phyloP scores from a whole-genome alignment of 2,113 vertebrate genomes.

The Ophthalmolycus amberensis region DNA sequence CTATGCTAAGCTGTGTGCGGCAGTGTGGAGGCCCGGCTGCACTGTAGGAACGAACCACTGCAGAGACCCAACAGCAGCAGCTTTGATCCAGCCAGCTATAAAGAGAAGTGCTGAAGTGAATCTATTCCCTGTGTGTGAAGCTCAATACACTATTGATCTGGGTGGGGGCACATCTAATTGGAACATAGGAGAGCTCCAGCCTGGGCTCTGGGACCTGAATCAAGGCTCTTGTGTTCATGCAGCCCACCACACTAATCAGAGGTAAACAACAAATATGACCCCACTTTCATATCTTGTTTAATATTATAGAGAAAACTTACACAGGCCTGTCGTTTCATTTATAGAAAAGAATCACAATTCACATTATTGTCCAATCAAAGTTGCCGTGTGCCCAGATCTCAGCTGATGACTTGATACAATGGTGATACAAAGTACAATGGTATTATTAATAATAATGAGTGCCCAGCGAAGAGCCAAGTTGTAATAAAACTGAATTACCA shows the following conservation, averaged over 20 bases:
- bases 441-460: not conserved
- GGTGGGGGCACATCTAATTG: slow-evolving; percentile 71
- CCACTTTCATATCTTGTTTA: not conserved
- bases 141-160: slow-evolving; percentile 85
- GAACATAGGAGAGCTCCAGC: slow-evolving; percentile 62
- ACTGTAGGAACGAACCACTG: slow-evolving; percentile 16
- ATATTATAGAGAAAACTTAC: not conserved
- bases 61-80: slow-evolving; percentile 44
- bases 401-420: not conserved
- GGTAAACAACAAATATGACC: not conserved
- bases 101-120: slow-evolving; percentile 68
- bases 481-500: not conserved
- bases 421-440: not conserved
- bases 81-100: slow-evolving; percentile 62
- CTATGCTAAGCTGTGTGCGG: not conserved
- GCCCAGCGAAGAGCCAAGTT: not conserved
- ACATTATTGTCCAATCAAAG: not conserved
- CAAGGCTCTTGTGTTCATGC: slow-evolving; percentile 30
- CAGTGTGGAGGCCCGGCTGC: not conserved
- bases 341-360: too few species aligned
- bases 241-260: slow-evolving; percentile 7
- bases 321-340: not conserved
- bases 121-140: slow-evolving; percentile 73
- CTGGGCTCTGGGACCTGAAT: slow-evolving; percentile 22
- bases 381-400: not conserved